A percentile compares a stretch with the other conserved stretches of the same genome.
Evolutionary conservation across 1,140 invertebrate genomes (phyloP).

Genomic region (Formica exsecta): DNA sequence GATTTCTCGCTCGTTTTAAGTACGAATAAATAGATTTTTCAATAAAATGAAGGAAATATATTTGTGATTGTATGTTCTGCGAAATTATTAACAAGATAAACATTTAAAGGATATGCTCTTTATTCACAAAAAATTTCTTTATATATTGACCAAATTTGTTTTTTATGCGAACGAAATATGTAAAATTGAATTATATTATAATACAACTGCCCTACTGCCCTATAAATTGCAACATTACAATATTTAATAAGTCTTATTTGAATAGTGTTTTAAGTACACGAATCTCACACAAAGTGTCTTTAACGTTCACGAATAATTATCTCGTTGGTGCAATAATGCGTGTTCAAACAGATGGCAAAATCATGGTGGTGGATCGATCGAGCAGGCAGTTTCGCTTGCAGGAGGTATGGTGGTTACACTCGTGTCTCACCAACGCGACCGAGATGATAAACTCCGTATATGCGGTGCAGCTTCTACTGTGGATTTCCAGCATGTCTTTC

Average conservation of each 20-base stretch:
- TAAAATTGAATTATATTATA: not conserved
- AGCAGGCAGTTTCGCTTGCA: conserved; percentile 62
- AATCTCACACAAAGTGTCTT: not conserved
- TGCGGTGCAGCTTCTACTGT: conserved; percentile 66
- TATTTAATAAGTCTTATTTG: not conserved
- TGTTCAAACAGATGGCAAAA: conserved; percentile 40
- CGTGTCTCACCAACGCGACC: conserved; percentile 65
- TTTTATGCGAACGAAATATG: not conserved
- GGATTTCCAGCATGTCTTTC: conserved; percentile 70
- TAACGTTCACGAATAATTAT: not conserved
- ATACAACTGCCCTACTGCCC: not conserved
- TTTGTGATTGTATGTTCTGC: not conserved
- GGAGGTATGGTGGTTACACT: conserved; percentile 75
- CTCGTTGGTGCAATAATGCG: not conserved
- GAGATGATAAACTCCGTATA: conserved; percentile 74
- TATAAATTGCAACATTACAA: not conserved
- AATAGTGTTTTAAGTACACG: not conserved
- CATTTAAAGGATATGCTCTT: not conserved
- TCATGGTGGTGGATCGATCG: conserved; percentile 41
- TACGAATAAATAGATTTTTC: not conserved
- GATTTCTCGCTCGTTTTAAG: not conserved
- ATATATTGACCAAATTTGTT: not conserved
- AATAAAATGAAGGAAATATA: conserved; percentile 9
- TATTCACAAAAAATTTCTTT: not conserved
- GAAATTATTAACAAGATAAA: not conserved